Evolutionary conservation across 2,888 invertebrate species (phyloP).

Genomic region (Alitta virens): DNA sequence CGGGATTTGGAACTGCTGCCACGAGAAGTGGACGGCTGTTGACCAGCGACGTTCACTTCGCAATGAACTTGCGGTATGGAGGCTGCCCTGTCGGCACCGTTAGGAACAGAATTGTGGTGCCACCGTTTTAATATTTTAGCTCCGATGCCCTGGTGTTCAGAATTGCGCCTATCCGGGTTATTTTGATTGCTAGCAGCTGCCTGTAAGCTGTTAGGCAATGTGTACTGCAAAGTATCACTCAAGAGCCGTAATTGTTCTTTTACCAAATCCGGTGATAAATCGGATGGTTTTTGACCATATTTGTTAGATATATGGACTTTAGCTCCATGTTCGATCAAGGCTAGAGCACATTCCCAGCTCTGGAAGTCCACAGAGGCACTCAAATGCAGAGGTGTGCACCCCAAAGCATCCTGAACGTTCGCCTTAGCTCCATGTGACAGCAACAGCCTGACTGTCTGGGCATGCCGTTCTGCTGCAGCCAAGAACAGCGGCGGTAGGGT

Average conservation of each 20-base stretch:
- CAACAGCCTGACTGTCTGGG: conserved; percentile 61
- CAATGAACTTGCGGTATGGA: not conserved
- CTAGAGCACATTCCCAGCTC: conserved; percentile 61
- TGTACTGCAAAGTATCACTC: conserved; percentile 44
- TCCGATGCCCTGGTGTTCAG: conserved; percentile 13
- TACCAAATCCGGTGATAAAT: conserved; percentile 61
- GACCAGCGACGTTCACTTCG: too few relatives aligned
- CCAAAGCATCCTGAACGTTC: conserved; percentile 60
- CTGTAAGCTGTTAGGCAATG: not conserved
- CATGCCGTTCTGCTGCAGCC: conserved; percentile 62
- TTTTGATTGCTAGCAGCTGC: not conserved
- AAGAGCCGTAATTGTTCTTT: conserved; percentile 61
- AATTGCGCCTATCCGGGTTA: not conserved
- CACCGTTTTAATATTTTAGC: conserved; percentile 7
- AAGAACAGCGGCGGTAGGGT: conserved; percentile 64
- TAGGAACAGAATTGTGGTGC: not conserved
- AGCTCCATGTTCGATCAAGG: conserved; percentile 61
- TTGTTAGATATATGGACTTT: conserved; percentile 58
- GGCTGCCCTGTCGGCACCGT: not conserved
- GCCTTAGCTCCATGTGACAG: conserved; percentile 63
- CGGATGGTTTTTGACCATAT: conserved; percentile 60
- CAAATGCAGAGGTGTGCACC: conserved; percentile 64
- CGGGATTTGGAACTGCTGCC: not conserved
- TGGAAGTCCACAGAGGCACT: conserved; percentile 62
- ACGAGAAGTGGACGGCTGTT: too few relatives aligned